These are phyloP conservation scores for Autographa pulchrina DNA, from an alignment of 2,888 invertebrate species.

Conservation along the genomic window DNA sequence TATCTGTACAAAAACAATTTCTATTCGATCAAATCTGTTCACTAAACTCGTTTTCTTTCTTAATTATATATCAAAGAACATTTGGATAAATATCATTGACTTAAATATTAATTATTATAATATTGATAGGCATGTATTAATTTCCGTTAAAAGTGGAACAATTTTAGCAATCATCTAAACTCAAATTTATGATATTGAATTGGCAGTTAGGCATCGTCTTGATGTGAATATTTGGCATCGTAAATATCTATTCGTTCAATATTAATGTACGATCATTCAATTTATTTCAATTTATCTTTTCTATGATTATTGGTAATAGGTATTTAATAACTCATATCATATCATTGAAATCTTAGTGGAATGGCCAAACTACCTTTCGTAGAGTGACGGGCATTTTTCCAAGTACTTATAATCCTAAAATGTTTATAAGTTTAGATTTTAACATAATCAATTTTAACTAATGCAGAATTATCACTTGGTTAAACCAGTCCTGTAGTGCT, in stretches of 20 bases:
- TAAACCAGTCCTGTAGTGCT: too few relatives aligned
- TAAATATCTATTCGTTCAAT: conserved; percentile 27
- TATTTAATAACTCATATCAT: conserved; percentile 29
- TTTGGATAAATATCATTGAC: neutral
- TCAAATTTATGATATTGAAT: conserved; percentile 32
- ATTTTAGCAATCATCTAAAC: conserved; percentile 1
- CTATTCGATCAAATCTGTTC: neutral
- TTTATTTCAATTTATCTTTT: conserved; percentile 36
- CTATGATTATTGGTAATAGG: conserved; percentile 36
- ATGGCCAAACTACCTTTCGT: neutral
- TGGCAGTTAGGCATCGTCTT: conserved; percentile 21
- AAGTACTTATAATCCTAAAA: too few relatives aligned
- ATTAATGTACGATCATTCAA: conserved; percentile 34
- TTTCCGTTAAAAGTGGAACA: neutral
- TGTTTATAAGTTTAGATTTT: too few relatives aligned
- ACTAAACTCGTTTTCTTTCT: neutral
- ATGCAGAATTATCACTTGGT: neutral
- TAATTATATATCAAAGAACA: neutral
- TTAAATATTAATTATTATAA: neutral
- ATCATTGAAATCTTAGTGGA: conserved; percentile 3
- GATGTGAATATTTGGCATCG: conserved; percentile 18
- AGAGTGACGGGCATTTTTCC: too few relatives aligned
- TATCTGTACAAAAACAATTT: neutral
- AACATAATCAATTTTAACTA: too few relatives aligned
- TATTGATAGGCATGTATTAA: neutral